These are phyloP conservation scores for Arizona elegans DNA, from an alignment of 2,113 vertebrate genomes.

Conservation along the genomic window DNA sequence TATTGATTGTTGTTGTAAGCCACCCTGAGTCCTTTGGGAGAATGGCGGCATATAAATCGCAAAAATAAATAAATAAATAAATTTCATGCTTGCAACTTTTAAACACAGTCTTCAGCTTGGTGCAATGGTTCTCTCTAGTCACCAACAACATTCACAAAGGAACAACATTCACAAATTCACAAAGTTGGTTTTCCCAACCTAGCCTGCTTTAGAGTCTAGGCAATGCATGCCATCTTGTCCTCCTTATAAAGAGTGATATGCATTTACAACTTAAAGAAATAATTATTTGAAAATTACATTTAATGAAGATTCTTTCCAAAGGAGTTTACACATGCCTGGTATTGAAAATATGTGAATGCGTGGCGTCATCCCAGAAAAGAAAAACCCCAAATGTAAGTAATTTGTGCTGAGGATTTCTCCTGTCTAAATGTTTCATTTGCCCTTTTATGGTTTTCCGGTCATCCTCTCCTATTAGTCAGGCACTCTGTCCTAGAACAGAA, in stretches of 20 bases:
- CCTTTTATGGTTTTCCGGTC: background rate
- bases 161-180: background rate
- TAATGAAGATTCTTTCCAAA: background rate
- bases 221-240: background rate
- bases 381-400: background rate
- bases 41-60: too few species aligned
- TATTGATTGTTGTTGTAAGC: too few species aligned
- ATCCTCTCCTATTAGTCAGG: slow-evolving; percentile 1
- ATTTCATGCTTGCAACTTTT: background rate
- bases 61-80: too few species aligned
- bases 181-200: background rate
- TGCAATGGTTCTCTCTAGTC: background rate
- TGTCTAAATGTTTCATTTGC: background rate
- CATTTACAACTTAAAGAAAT: background rate
- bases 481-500: background rate
- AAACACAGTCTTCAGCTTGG: background rate
- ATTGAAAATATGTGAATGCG: background rate
- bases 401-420: background rate
- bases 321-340: background rate
- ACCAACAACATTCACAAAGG: background rate
- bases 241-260: background rate
- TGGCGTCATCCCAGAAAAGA: background rate
- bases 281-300: background rate
- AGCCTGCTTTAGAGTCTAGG: background rate
- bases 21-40: too few species aligned